Evolutionary conservation across 2,888 invertebrate genomes (phyloP).

Genomic region (Nematopogon swammerdamellus): DNA sequence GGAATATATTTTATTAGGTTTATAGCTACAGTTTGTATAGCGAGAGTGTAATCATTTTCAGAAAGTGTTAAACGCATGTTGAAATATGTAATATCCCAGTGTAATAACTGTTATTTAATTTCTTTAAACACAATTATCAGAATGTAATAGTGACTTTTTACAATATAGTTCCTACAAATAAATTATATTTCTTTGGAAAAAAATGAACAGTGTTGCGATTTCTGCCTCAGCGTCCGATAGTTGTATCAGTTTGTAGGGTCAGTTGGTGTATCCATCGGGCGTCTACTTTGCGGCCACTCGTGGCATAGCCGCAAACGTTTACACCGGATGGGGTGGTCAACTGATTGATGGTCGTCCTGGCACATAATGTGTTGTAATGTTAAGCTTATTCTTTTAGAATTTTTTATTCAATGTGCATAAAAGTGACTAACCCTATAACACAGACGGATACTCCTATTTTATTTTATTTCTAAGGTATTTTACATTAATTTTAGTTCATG

Average conservation of each 20-base stretch:
- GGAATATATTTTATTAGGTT: too few relatives aligned
- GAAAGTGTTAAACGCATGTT: too few relatives aligned
- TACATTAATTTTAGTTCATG: too few relatives aligned
- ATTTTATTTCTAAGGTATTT: too few relatives aligned
- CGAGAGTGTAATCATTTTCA: too few relatives aligned
- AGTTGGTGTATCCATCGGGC: constrained; percentile 44
- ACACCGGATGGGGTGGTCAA: constrained; percentile 40
- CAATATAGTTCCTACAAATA: background rate
- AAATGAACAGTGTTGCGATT: background rate
- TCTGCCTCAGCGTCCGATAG: background rate
- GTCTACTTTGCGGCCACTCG: background rate
- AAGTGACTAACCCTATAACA: background rate
- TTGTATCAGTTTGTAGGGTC: constrained; percentile 39
- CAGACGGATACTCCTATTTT: constrained; percentile 7
- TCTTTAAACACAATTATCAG: too few relatives aligned
- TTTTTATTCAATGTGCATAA: too few relatives aligned
- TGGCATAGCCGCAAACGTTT: constrained; percentile 7
- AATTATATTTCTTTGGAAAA: too few relatives aligned
- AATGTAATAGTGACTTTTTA: background rate
- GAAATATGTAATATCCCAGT: too few relatives aligned
- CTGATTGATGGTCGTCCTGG: constrained; percentile 47
- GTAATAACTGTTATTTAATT: too few relatives aligned
- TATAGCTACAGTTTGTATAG: too few relatives aligned
- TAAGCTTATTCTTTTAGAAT: background rate
- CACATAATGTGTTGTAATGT: constrained; percentile 22